Percentiles rank a stretch among this genome's conserved stretches.
phyloP scores from a whole-genome alignment of 2,888 invertebrate genomes.

The Itoplectis maculator region DNA sequence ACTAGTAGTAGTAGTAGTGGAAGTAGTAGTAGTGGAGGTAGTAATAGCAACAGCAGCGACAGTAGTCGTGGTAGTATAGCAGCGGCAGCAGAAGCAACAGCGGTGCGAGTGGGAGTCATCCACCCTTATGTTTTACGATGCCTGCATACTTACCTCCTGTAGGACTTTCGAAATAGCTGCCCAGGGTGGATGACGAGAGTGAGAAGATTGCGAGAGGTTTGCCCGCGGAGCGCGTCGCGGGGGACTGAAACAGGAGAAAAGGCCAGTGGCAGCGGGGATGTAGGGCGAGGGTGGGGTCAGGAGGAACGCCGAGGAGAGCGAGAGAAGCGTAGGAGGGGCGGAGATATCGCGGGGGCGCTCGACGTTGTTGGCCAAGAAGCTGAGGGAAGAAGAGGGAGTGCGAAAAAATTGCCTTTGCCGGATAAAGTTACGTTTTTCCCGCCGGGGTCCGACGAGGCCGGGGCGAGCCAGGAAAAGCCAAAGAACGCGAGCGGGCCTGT shows the following conservation, averaged over 20 bases:
- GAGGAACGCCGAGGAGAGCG: slow-evolving; percentile 4
- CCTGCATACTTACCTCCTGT: slow-evolving; percentile 62
- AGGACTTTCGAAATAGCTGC: slow-evolving; percentile 64
- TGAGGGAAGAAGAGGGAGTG: slow-evolving; percentile 25
- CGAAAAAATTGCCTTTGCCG: slow-evolving; percentile 63
- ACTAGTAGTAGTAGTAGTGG: no score
- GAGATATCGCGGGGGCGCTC: slow-evolving; percentile 24
- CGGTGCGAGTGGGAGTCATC: slow-evolving; percentile 61
- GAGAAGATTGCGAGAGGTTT: slow-evolving; percentile 28
- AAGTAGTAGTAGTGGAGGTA: neutral
- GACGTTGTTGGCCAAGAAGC: slow-evolving; percentile 43
- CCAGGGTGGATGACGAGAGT: slow-evolving; percentile 31
- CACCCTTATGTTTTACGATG: slow-evolving; percentile 69
- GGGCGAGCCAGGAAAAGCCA: slow-evolving; percentile 18
- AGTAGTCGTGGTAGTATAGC: neutral
- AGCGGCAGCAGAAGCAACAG: slow-evolving; percentile 35
- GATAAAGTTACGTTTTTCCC: slow-evolving; percentile 75
- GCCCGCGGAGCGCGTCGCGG: slow-evolving; percentile 7
- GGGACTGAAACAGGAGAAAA: slow-evolving; percentile 37
- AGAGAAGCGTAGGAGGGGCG: slow-evolving; percentile 1
- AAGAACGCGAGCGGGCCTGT: slow-evolving; percentile 13
- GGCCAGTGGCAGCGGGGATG: slow-evolving; percentile 48
- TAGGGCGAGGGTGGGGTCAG: slow-evolving; percentile 34
- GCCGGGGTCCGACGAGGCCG: slow-evolving; percentile 54
- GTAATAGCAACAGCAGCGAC: neutral